Base-by-base conservation (phyloP, 2,797 vertebrate species). In the Phrynocephalus forsythii region DNA sequence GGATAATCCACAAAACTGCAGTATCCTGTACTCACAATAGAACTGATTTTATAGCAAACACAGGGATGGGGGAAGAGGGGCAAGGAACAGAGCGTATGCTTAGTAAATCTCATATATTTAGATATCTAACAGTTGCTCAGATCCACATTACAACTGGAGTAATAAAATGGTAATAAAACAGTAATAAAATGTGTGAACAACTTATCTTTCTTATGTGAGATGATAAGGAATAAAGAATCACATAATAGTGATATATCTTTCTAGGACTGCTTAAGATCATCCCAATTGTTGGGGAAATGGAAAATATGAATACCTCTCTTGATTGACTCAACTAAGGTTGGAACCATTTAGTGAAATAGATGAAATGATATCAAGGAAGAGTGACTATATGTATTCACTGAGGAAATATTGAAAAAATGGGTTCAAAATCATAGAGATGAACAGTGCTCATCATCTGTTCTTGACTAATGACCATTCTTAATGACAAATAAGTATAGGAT, bases 1-100 rank as follows among this genome's bases (percentile, higher is more conserved):
- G 72, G n/a, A 52, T 83, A 78, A 87, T 78, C 38, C 63, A 83
- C 44, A 78, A 71, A 30, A 28, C 52, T 69, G 71, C 6, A 78
- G 26, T 60, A 83, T 78, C 13, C 50, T 76, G 16, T 7, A 11
- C 24, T 83, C 50, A 78, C 73, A 79, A 15, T n/a, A 30, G 22
- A 69, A 78, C 24, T 83, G 48, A 60, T 38, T 78, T 77, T 77
- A 4, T n/a, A 67, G 26, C 72, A 77, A 83, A 60, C 26, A 78
- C 15, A 60, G 10, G 11, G 38, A 66, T 22, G 26, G 10, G 44
- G 22, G 13, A 67, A 56, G 38, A 81, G 63, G 7, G 77, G 77
- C 77, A n/a, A 15, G 18, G 22, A 20, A 18, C 60, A 83, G 6
- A 50, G 69, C 0, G 52, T 87, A 26, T 24, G 75, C 72, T 69